These are phyloP conservation scores for Lethenteron camtschaticum DNA, from an alignment of 2,113 vertebrate genomes.

Conservation along the genomic window DNA sequence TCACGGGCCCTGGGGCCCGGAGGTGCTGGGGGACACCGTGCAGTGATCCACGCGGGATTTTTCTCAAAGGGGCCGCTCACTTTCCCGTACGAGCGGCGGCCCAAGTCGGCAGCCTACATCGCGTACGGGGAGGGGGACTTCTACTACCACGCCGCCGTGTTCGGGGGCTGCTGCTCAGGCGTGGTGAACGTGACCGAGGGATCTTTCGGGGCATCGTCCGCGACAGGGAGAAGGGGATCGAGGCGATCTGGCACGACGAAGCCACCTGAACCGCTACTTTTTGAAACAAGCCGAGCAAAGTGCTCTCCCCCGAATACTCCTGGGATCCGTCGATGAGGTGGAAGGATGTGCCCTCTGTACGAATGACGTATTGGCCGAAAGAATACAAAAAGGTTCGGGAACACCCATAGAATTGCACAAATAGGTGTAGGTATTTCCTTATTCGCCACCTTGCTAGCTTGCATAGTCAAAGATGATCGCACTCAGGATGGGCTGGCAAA, in stretches of 20 bases:
- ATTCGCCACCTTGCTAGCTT: no score
- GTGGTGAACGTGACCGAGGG: constrained; percentile 20
- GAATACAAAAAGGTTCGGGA: neutral
- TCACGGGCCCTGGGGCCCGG: constrained; percentile 25
- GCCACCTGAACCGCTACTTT: constrained; percentile 41
- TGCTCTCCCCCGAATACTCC: constrained; percentile 44
- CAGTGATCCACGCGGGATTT: constrained; percentile 29
- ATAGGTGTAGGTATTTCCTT: no score
- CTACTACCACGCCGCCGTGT: constrained; percentile 40
- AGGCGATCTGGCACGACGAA: constrained; percentile 45
- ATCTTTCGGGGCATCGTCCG: constrained; percentile 20
- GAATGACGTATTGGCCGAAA: neutral
- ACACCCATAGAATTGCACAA: no score
- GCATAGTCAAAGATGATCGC: no score
- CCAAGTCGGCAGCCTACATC: constrained; percentile 23
- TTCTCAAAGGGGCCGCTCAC: constrained; percentile 17
- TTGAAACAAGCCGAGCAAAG: constrained; percentile 28
- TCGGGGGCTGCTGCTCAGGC: constrained; percentile 25
- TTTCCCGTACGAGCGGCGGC: constrained; percentile 26
- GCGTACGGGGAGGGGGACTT: constrained; percentile 18
- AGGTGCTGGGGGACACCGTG: constrained; percentile 31
- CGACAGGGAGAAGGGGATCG: constrained; percentile 25
- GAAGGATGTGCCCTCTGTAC: neutral
- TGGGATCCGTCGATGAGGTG: constrained; percentile 17
- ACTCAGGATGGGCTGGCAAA: no score